These are phyloP conservation scores for Serripes groenlandicus DNA, from an alignment of 2,888 invertebrate genomes.

Conservation along the genomic window DNA sequence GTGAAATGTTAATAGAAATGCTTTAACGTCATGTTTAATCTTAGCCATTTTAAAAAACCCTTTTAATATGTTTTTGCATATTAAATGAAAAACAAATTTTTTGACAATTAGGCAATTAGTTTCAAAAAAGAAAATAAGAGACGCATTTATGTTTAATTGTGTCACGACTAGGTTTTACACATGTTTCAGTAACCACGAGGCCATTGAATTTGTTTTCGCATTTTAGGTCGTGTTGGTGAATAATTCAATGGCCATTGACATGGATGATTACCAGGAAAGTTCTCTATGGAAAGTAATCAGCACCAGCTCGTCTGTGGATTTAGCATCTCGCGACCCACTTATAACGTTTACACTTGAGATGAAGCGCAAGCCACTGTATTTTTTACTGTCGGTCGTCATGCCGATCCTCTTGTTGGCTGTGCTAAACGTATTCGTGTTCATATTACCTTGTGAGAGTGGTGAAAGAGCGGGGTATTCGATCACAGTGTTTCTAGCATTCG, in stretches of 20 bases:
- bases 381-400: conserved; percentile 42
- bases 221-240: conserved; percentile 40
- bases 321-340: conserved; percentile 22
- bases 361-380: conserved; percentile 47
- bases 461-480: conserved; percentile 56
- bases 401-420: conserved; percentile 49
- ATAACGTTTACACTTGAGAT: conserved; percentile 43
- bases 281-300: conserved; percentile 49
- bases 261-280: conserved; percentile 37
- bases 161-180: not conserved
- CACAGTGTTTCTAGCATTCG: conserved; percentile 59
- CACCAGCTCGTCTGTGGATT: not conserved
- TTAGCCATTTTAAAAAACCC: no score
- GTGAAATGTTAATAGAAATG: no score
- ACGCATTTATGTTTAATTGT: not conserved
- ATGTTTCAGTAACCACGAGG: not conserved
- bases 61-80: no score
- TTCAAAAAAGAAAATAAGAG: not conserved
- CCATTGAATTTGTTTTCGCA: not conserved
- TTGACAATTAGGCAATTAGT: not conserved
- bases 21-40: no score
- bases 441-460: conserved; percentile 54
- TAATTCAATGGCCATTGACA: conserved; percentile 36
- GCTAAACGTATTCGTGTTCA: conserved; percentile 47
- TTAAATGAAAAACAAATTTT: no score